Percentiles rank a stretch among this genome's conserved stretches.
These are phyloP conservation scores for Drosophila oshimai DNA, from an alignment of 1,140 invertebrate species.

Conservation along the genomic window DNA sequence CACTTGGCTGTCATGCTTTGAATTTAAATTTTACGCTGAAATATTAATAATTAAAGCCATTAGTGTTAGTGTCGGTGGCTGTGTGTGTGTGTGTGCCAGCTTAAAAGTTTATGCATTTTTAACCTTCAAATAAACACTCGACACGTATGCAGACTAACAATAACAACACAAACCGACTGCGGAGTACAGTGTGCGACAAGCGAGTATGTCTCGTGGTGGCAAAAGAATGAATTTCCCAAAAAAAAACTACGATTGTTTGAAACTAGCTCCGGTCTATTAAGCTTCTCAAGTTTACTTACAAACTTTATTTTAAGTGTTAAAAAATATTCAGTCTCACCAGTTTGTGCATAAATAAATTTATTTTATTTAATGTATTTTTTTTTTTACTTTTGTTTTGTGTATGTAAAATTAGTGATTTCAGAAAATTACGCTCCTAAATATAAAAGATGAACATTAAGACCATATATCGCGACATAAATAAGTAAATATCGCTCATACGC, in stretches of 20 bases:
- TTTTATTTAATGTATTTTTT: no score
- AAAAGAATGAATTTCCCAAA: background rate
- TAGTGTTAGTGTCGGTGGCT: conserved; percentile 28
- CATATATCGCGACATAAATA: no score
- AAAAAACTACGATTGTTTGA: no score
- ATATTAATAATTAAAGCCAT: conserved; percentile 72
- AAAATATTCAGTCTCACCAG: no score
- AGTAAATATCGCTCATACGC: background rate
- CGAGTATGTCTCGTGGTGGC: background rate
- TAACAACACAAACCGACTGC: conserved; percentile 17
- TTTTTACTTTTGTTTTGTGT: no score
- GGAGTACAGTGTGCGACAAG: conserved; percentile 7
- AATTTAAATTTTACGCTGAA: conserved; percentile 72
- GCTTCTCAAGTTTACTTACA: no score
- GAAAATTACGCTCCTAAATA: no score
- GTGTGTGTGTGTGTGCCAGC: conserved; percentile 11
- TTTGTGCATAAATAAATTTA: no score
- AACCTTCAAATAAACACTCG: conserved; percentile 62
- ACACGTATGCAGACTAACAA: conserved; percentile 48
- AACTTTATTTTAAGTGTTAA: no score
- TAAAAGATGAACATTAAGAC: no score
- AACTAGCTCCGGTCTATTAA: no score
- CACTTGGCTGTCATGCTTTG: conserved; percentile 50
- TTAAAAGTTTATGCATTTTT: conserved; percentile 70
- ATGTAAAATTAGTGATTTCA: no score